These are phyloP conservation scores for Nyctalus aviator DNA, from an alignment of 2,797 vertebrate species.

Conservation along the genomic window DNA sequence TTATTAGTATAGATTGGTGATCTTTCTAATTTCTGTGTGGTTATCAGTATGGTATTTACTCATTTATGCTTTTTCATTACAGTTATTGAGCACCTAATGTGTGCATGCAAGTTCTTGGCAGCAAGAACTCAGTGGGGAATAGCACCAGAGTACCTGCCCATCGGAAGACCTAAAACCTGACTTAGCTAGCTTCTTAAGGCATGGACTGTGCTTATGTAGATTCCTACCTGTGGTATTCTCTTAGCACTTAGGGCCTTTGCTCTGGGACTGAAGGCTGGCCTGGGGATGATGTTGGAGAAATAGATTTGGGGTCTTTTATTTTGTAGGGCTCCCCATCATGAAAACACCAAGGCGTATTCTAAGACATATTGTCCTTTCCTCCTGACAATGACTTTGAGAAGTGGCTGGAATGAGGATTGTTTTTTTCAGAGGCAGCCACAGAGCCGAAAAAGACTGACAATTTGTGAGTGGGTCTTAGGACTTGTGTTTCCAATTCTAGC, in stretches of 20 bases:
- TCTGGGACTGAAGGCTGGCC: not conserved
- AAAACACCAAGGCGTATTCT: not conserved
- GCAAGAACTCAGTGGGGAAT: not conserved
- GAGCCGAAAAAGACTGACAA: not conserved
- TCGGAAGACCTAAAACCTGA: not conserved
- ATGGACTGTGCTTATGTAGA: not conserved
- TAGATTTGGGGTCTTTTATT: not conserved
- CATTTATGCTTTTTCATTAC: not conserved
- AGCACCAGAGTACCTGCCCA: rapidly evolving
- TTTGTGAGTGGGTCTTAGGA: not conserved
- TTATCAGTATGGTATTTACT: not conserved
- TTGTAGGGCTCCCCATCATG: not conserved
- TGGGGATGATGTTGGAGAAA: not conserved
- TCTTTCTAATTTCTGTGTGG: not conserved
- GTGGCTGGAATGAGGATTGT: not conserved
- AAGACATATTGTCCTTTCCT: not conserved
- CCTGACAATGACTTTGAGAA: conserved; percentile 17
- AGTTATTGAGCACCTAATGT: not conserved
- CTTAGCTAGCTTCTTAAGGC: not conserved
- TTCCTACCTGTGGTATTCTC: not conserved
- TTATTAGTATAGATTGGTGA: too few relatives aligned
- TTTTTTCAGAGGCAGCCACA: not conserved
- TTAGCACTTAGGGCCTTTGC: not conserved
- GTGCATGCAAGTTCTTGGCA: not conserved
- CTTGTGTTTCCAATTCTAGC: not conserved